Base-by-base conservation (phyloP, 2,888 invertebrate genomes). In the Melanophora roralis region DNA sequence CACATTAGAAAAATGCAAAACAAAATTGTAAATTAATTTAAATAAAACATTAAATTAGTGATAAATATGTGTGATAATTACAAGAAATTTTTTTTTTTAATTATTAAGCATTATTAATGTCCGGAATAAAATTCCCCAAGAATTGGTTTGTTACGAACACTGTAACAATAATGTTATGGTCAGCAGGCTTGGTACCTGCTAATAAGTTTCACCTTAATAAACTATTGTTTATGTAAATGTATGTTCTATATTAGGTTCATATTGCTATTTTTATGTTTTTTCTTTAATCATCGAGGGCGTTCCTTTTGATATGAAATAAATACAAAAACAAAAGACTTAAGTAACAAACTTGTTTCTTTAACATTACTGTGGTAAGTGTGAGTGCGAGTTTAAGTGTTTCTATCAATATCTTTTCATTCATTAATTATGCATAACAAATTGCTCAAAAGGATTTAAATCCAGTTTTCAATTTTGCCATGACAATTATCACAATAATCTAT, bases 371-470 rank as follows among this genome's bases (percentile, higher is more conserved):
- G n/a, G n/a, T 12, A 43, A 21, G 2, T 43, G 47, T 14, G 4
- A 32, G 40, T 60, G 8, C 27, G 23, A 27, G 27, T 27, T 8
- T 60, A 27, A n/a, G 12, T 6, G 32, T 9, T 51, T 14, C 14
- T 32, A 8, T 8, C 16, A 67, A 55, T 47, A 19, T 47, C 34
- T 3, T 2, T 57, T 27, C 45, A 14, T 14, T 64, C 49, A 71
- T 49, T 53, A 77, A 60, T 60, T 72, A 72, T 60, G 60, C 72
- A 67, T 67, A 78, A 16, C 65, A 32, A 78, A 78, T 77, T 55
- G 36, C 19, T 27, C 32, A 65, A 71, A 65, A 72, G 77, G 71
- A 77, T 72, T 72, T 62, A 47, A 53, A 55, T 47, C n/a, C 16
- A 45, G 38, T 40, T 51, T 59, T 0, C 16, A 11, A 1, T 16